Evolutionary conservation across 2,113 vertebrate species (phyloP).

Genomic region (Macquaria australasica): DNA sequence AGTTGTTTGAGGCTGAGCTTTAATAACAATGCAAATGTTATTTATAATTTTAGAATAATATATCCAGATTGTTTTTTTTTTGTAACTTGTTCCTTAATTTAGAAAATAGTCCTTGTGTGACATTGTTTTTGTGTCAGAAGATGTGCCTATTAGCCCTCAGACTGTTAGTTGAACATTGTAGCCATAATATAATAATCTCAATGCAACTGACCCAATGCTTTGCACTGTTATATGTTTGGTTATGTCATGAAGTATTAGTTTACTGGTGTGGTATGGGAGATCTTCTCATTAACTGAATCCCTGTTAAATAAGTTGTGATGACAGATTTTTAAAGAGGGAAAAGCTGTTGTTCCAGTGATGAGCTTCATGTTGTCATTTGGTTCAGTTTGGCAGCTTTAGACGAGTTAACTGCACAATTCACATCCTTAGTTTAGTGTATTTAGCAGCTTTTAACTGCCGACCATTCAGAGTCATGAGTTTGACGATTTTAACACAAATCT

Average conservation of each 20-base stretch:
- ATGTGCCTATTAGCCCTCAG: conserved; percentile 72
- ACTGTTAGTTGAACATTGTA: conserved; percentile 74
- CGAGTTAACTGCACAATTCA: neutral
- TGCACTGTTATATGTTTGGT: conserved; percentile 30
- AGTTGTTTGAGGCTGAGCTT: conserved; percentile 28
- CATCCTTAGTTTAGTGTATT: neutral
- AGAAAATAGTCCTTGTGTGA: neutral
- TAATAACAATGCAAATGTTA: conserved; percentile 7
- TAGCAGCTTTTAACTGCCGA: neutral
- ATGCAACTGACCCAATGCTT: conserved; percentile 47
- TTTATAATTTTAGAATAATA: conserved; percentile 6
- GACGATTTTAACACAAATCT: neutral
- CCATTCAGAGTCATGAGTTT: neutral
- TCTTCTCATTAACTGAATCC: neutral
- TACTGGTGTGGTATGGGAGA: neutral
- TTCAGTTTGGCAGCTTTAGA: conserved; percentile 9
- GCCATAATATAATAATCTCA: conserved; percentile 54
- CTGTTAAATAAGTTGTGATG: neutral
- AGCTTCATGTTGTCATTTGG: neutral
- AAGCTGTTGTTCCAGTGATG: neutral
- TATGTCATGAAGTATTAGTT: neutral
- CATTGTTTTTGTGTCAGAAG: conserved; percentile 29
- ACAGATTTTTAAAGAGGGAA: neutral
- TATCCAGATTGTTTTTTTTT: neutral
- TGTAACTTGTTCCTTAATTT: neutral